These are phyloP conservation scores for Pogonophryne albipinna DNA, from an alignment of 2,797 vertebrate species.

Conservation along the genomic window DNA sequence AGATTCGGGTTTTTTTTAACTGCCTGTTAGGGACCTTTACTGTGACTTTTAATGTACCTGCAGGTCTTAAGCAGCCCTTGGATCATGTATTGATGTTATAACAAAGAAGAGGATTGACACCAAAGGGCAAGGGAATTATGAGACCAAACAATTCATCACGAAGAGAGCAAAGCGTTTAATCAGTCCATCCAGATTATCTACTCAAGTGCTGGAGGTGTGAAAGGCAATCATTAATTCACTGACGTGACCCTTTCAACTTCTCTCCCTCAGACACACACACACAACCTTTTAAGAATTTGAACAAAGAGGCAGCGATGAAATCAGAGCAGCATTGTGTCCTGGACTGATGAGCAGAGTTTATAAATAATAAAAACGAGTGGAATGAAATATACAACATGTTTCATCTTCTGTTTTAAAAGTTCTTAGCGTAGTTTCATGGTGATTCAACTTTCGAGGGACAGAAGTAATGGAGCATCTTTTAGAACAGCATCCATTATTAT, in stretches of 20 bases:
- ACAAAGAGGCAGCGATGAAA: slow-evolving; percentile 65
- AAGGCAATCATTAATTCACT: slow-evolving; percentile 68
- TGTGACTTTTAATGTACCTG: slow-evolving; percentile 4
- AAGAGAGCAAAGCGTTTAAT: slow-evolving; percentile 56
- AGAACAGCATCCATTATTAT: slow-evolving; percentile 32
- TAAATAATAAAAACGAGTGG: not conserved
- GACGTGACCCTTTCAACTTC: slow-evolving; percentile 73
- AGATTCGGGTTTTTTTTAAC: not conserved
- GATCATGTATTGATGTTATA: slow-evolving; percentile 19
- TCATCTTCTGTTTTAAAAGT: not conserved
- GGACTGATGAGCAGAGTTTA: not conserved
- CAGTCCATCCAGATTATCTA: slow-evolving; percentile 45
- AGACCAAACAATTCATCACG: slow-evolving; percentile 52
- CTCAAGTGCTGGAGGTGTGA: slow-evolving; percentile 52
- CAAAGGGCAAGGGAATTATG: slow-evolving; percentile 46
- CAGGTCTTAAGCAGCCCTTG: not conserved
- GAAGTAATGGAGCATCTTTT: slow-evolving; percentile 29
- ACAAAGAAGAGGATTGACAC: slow-evolving; percentile 31
- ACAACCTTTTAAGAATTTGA: slow-evolving; percentile 43
- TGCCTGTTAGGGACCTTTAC: not conserved
- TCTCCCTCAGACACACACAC: not conserved
- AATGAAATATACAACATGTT: slow-evolving; percentile 1
- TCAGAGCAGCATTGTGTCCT: slow-evolving; percentile 48
- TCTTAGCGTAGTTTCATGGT: not conserved
- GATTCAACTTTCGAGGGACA: slow-evolving; percentile 4